A percentile compares a stretch with the other conserved stretches of the same genome.
These are phyloP conservation scores for Popillia japonica DNA, from an alignment of 1,140 invertebrate genomes.

Conservation along the genomic window DNA sequence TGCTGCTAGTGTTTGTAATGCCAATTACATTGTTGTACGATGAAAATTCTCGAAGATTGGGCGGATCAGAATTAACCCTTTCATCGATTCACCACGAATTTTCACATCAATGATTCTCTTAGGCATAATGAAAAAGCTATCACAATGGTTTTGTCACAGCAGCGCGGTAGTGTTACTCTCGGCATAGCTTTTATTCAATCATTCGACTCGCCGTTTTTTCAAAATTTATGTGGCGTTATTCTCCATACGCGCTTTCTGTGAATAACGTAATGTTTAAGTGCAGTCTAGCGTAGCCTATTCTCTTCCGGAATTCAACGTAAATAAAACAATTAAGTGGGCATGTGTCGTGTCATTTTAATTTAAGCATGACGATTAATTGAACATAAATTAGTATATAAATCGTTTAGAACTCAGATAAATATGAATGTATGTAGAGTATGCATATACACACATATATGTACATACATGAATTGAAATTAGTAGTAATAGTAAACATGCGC, in stretches of 20 bases:
- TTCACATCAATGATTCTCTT: constrained; percentile 24
- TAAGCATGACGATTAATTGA: background rate
- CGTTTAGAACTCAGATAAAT: no score
- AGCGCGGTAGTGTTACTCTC: background rate
- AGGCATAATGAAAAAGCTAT: constrained; percentile 12
- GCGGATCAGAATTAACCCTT: constrained; percentile 28
- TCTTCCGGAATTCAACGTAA: constrained; percentile 8
- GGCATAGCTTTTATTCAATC: constrained; percentile 9
- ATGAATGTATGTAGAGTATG: no score
- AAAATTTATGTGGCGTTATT: constrained; percentile 17
- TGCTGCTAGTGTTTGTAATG: constrained; percentile 33
- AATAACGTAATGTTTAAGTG: constrained; percentile 25
- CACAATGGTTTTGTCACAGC: constrained; percentile 24
- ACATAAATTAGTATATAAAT: background rate
- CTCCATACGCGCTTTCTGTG: background rate
- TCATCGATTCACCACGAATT: constrained; percentile 28
- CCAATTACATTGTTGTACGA: constrained; percentile 31
- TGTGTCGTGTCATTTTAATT: constrained; percentile 18
- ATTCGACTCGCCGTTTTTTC: constrained; percentile 13
- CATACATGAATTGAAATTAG: no score
- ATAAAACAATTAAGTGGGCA: constrained; percentile 29
- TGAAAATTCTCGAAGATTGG: constrained; percentile 29
- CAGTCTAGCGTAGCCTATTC: constrained; percentile 22
- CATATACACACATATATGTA: no score
- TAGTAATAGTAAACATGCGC: no score